Evolutionary conservation across 1,140 invertebrate genomes (phyloP).

Genomic region (Galleria mellonella): DNA sequence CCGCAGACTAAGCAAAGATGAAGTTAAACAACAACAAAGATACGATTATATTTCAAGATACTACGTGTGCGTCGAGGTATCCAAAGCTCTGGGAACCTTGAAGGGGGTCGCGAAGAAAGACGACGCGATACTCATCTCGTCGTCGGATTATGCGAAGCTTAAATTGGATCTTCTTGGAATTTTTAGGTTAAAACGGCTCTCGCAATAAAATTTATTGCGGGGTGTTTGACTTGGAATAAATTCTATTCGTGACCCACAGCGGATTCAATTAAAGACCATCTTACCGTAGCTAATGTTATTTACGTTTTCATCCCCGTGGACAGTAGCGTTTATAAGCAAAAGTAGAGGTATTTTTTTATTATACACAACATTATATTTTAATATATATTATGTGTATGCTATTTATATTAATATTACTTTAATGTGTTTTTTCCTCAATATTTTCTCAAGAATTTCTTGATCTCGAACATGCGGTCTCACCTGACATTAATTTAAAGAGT

Average conservation of each 20-base stretch:
- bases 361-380: background rate
- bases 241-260: constrained; percentile 31
- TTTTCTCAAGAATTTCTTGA: no score
- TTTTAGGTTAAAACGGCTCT: constrained; percentile 52
- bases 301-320: constrained; percentile 20
- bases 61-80: constrained; percentile 7
- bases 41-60: constrained; percentile 7
- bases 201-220: constrained; percentile 59
- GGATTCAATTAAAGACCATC: constrained; percentile 37
- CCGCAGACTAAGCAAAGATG: constrained; percentile 20
- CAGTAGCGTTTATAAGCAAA: constrained; percentile 9
- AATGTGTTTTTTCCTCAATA: no score
- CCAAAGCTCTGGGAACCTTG: constrained; percentile 3
- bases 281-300: constrained; percentile 27
- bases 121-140: constrained; percentile 49
- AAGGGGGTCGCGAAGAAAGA: constrained; percentile 10
- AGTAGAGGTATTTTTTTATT: constrained; percentile 4
- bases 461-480: no score
- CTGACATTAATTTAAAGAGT: no score
- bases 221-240: constrained; percentile 47
- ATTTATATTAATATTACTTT: no score
- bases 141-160: constrained; percentile 52
- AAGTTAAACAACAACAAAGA: constrained; percentile 30
- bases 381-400: background rate
- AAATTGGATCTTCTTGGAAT: constrained; percentile 64